Evolutionary conservation across 2,888 invertebrate genomes (phyloP), one percentile per base, ranked within the genome.

Genomic region (Hirtodrosophila duncani): DNA sequence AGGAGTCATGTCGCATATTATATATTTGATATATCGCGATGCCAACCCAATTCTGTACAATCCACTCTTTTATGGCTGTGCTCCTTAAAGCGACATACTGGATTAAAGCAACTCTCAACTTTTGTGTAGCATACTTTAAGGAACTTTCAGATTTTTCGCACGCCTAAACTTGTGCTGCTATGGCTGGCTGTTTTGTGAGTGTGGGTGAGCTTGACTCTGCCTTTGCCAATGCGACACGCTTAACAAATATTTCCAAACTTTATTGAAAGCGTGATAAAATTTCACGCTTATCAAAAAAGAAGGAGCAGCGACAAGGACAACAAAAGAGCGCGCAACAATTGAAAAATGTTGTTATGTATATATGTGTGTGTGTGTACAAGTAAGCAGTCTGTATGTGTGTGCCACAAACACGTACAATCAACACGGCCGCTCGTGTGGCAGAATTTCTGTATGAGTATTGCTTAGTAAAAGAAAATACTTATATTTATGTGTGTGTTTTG

Each of bases 241-340:
- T 63, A 52, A 51, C 65, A 67, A 67, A 65, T 79, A 63, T 70
- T 60, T 57, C 56, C 69, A 59, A 67, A 61, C 63, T 82, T 83
- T 83, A 82, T 83, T 81, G 81, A 81, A 83, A 75, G 78, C 84
- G 84, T 84, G 84, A 69, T 68, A 83, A 83, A 83, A 84, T 83
- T 72, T 70, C 63, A 67, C 62, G 64, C 78, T 71, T 71, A 79
- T 80, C 74, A 77, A 41, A 8, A 33, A 8, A 56, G 9, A 52
- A 59, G 39, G 21, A 44, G 56, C 58, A 29, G 63, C 56, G 69
- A 52, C 59, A 50, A 38, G 13, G 37, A 36, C 18, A 43, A 38
- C 14, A 63, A 50, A 31, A 37, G 34, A 43, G 46, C 10, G 3
- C 5, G 1, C 18, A 77, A 75, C 77, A 74, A 67, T 72, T 71